Conservation (phyloP, 2,888 invertebrate genomes). For the Xestia sexstrigata region DNA sequence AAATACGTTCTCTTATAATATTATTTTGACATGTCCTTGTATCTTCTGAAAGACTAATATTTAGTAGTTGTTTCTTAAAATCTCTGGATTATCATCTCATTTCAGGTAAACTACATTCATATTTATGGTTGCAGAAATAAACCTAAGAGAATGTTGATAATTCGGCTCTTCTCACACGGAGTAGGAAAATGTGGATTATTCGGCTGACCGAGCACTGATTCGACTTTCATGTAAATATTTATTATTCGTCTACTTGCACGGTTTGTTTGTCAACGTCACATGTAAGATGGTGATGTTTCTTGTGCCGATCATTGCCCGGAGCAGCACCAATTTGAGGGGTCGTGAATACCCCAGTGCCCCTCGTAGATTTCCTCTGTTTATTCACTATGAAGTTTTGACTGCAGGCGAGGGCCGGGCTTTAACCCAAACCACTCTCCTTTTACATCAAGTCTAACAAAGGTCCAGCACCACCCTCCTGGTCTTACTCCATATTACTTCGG, state of each 20-base stretch:
- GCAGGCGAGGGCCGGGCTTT: too few species aligned
- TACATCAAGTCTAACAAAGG: too few species aligned
- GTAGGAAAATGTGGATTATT: neutral
- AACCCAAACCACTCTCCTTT: too few species aligned
- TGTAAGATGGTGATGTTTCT: neutral
- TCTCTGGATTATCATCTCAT: neutral
- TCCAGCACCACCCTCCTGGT: too few species aligned
- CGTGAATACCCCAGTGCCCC: neutral
- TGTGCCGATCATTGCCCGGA: too few species aligned
- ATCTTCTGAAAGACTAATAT: neutral
- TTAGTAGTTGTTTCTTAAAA: neutral
- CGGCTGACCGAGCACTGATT: too few species aligned
- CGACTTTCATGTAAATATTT: neutral
- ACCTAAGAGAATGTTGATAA: neutral
- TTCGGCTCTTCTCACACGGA: neutral
- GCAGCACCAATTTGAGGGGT: neutral
- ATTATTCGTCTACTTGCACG: neutral
- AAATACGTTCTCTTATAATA: neutral
- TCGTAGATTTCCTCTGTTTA: neutral
- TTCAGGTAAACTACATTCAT: neutral
- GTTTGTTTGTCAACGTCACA: neutral
- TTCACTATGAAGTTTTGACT: neutral
- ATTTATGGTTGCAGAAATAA: neutral
- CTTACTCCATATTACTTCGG: neutral
- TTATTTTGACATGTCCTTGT: neutral